Evolutionary conservation across 1,140 invertebrate genomes (phyloP).

Genomic region (Drosophila equinoxialis): DNA sequence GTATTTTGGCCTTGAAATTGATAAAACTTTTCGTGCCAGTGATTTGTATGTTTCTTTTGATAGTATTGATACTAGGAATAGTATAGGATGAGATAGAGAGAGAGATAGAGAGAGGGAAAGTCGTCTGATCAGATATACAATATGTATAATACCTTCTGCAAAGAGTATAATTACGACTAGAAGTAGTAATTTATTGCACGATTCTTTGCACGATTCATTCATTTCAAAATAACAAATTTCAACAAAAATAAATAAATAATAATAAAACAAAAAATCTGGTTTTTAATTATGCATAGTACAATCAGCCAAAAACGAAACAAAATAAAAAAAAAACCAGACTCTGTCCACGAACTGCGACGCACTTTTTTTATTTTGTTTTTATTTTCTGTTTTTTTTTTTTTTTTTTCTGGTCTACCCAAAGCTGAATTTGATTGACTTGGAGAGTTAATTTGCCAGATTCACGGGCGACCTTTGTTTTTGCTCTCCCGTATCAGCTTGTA

Average conservation of each 20-base stretch:
- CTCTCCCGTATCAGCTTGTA: slow-evolving; percentile 35
- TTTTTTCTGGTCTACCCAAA: slow-evolving; percentile 19
- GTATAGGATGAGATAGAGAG: too few relatives aligned
- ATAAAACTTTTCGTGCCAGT: too few relatives aligned
- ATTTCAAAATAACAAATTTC: not conserved
- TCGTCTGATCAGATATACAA: too few relatives aligned
- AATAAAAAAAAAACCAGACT: slow-evolving; percentile 25
- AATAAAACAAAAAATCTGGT: slow-evolving; percentile 6
- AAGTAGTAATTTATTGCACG: not conserved
- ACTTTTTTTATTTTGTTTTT: slow-evolving; percentile 41
- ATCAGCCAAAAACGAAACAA: slow-evolving; percentile 33
- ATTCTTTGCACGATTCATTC: slow-evolving; percentile 14
- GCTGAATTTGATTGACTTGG: slow-evolving; percentile 31
- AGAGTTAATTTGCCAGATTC: slow-evolving; percentile 17
- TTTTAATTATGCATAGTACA: slow-evolving; percentile 7
- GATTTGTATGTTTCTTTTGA: too few relatives aligned
- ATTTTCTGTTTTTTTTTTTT: slow-evolving; percentile 9
- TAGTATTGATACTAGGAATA: too few relatives aligned
- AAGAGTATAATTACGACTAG: not conserved
- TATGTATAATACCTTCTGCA: too few relatives aligned
- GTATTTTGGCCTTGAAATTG: too few relatives aligned
- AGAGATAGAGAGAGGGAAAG: too few relatives aligned
- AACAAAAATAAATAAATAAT: not conserved
- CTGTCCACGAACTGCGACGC: slow-evolving; percentile 54
- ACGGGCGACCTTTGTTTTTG: slow-evolving; percentile 51